phyloP scores from a whole-genome alignment of 35 echinoderm and acorn worm genomes.

The Apostichopus parvimensis region DNA sequence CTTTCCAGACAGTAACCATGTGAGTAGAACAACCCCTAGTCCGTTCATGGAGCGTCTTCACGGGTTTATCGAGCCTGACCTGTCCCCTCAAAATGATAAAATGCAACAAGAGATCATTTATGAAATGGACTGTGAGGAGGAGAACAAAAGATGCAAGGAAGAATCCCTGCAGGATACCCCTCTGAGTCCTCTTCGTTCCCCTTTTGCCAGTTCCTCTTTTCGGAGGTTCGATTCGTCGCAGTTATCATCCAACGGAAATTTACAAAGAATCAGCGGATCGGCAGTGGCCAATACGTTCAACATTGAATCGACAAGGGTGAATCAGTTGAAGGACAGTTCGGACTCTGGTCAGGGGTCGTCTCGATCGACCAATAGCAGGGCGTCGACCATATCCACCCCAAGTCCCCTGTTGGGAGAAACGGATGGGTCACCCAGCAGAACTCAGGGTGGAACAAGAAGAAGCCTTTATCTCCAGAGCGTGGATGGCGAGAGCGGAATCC shows the following conservation, averaged over 20 bases:
- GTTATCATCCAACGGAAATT: not conserved
- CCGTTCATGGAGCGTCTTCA: slow-evolving; percentile 49
- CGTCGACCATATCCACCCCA: slow-evolving; percentile 79
- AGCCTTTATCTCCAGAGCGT: slow-evolving; percentile 34
- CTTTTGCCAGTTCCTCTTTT: not conserved
- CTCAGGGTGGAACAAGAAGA: not conserved
- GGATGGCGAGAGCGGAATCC: slow-evolving; percentile 17
- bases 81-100: not conserved
- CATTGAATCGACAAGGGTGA: slow-evolving; percentile 74
- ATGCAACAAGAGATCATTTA: slow-evolving; percentile 55
- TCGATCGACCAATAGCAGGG: slow-evolving; percentile 67
- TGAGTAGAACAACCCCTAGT: slow-evolving; percentile 59
- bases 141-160: not conserved
- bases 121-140: slow-evolving; percentile 65
- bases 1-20: slow-evolving; percentile 76
- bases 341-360: slow-evolving; percentile 87
- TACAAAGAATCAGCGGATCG: not conserved
- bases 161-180: not conserved
- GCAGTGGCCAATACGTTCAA: slow-evolving; percentile 50
- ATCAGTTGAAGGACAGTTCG: slow-evolving; percentile 65
- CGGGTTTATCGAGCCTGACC: not conserved
- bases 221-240: not conserved
- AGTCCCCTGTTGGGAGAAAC: slow-evolving; percentile 68
- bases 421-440: slow-evolving; percentile 28
- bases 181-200: not conserved